Base-by-base conservation (phyloP, 2,797 vertebrate genomes). In the Lerista edwardsae region DNA sequence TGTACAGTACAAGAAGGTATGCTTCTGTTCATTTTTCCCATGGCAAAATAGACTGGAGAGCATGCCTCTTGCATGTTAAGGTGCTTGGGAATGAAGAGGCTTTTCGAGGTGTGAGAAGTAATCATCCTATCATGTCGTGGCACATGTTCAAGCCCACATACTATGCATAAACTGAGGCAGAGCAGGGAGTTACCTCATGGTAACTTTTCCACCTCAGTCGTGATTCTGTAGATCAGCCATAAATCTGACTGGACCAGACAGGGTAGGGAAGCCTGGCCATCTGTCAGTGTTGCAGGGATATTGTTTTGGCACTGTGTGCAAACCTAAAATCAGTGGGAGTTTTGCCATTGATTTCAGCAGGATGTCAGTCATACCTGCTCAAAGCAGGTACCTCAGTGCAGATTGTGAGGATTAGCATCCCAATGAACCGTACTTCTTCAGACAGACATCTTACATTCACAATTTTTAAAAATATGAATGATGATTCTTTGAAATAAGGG, bases 321-420 rank as follows among this genome's bases (percentile, higher is more conserved):
- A 39, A 41, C 39, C 19, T 79, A 41, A 79, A 57, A 51, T 78
- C 25, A 27, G 10, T 68, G 29, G 44, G 34, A 36, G 31, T 15
- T 69, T 84, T 77, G 51, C 64, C 51, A 69, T 27, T 77, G 51
- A 77, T 61, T 76, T 77, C 64, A 68, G 31, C 36, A 69, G 65
- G 29, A 68, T 59, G 29, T 57, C 11, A 25, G 17, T 8, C 6
- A 7, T 10, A 29, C 12, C 36, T 25, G 29, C 34, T 34, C 47
- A 57, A 68, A 12, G 27, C 4, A 57, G 19, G 44, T 11, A 10
- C 65, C 75, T 39, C 27, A 41, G 25, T 44, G 23, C 47, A 73
- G 47, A 73, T n/a, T 55, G 21, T 57, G 4, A 64, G n/a, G 2
- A 23, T 41, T 74, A 39, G n/a, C 8, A 3, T 76, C 34, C 41